Conservation (phyloP, 2,888 invertebrate species). For the Reticulitermes lucifugus region DNA sequence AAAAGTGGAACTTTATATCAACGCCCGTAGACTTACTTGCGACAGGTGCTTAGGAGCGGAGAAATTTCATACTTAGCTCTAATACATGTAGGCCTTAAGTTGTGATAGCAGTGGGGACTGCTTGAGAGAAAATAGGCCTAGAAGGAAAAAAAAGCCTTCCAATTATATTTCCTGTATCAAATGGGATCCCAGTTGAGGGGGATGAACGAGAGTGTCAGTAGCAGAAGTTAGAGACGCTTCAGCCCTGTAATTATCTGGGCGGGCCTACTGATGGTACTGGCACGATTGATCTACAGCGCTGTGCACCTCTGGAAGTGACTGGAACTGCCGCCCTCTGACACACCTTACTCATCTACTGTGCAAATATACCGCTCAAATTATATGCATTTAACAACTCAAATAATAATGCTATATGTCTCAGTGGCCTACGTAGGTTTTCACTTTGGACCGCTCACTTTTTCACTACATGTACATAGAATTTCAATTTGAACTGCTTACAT, state of each 20-base stretch:
- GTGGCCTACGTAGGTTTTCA: no score
- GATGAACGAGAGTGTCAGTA: constrained; percentile 30
- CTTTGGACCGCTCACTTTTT: no score
- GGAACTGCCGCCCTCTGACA: constrained; percentile 2
- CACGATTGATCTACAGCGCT: constrained; percentile 9
- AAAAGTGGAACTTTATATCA: no score
- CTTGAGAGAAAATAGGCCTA: neutral
- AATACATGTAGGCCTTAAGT: no score
- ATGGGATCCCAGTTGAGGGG: neutral
- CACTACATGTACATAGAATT: no score
- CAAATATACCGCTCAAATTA: neutral
- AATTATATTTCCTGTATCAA: constrained; percentile 20
- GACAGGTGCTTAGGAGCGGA: no score
- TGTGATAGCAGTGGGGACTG: neutral
- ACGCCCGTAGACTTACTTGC: no score
- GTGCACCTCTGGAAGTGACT: constrained; percentile 9
- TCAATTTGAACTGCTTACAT: no score
- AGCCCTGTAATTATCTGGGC: constrained; percentile 38
- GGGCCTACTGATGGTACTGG: constrained; percentile 14
- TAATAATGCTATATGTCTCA: no score
- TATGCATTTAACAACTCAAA: no score
- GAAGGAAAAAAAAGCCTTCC: neutral
- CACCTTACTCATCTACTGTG: constrained; percentile 15
- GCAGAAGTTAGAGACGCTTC: constrained; percentile 27
- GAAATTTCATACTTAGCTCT: no score